Evolutionary conservation across 2,888 invertebrate genomes (phyloP).

Genomic region (Anorthoa munda): DNA sequence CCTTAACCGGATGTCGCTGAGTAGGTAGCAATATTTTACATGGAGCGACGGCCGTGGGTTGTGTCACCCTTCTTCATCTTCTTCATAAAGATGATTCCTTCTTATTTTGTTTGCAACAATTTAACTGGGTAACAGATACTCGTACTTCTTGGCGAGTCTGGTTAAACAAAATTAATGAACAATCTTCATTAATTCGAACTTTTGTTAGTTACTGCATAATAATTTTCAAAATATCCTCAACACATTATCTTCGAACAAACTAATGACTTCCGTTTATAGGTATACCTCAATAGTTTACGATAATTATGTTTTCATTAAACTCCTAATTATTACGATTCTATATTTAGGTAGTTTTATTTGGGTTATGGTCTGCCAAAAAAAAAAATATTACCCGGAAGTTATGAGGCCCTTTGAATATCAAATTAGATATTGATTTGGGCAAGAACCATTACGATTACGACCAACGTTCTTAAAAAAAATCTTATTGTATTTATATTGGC

Average conservation of each 20-base stretch:
- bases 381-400: slow-evolving; percentile 23
- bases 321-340: not conserved
- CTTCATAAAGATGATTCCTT: too few species aligned
- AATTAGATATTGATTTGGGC: not conserved
- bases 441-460: slow-evolving; percentile 2
- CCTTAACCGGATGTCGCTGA: too few species aligned
- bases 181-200: not conserved
- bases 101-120: too few species aligned
- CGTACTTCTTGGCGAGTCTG: too few species aligned
- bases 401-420: slow-evolving; percentile 17
- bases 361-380: not conserved
- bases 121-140: too few species aligned
- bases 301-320: slow-evolving; percentile 13
- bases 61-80: too few species aligned
- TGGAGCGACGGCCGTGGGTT: too few species aligned
- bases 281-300: slow-evolving; percentile 1
- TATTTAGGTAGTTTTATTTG: slow-evolving; percentile 1
- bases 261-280: slow-evolving; percentile 13
- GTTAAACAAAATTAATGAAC: too few species aligned
- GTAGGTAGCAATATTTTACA: too few species aligned
- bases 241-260: not conserved
- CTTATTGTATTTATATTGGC: not conserved
- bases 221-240: slow-evolving; percentile 9
- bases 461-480: not conserved
- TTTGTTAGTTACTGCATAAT: too few species aligned